Evolutionary conservation across 2,113 vertebrate species (phyloP).

Genomic region (Embiotoca jacksoni): DNA sequence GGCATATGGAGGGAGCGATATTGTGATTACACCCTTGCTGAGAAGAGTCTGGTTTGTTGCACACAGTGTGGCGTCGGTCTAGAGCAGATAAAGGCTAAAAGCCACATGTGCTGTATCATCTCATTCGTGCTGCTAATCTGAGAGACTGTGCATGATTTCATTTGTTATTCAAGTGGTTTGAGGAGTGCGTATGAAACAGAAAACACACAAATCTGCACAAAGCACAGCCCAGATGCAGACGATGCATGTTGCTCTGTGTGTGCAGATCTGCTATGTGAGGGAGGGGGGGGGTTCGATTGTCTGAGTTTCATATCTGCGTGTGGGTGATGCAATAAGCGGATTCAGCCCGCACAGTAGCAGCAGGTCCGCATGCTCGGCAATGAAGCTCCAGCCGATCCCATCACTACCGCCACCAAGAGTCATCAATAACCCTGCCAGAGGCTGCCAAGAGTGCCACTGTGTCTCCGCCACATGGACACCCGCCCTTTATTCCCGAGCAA

Average conservation of each 20-base stretch:
- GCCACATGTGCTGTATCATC: neutral
- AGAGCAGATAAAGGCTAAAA: neutral
- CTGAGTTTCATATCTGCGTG: neutral
- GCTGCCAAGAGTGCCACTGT: constrained; percentile 21
- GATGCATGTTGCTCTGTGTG: neutral
- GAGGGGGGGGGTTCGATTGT: neutral
- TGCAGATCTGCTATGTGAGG: neutral
- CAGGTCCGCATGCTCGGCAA: constrained; percentile 1
- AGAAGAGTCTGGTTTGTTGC: constrained; percentile 8
- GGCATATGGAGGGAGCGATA: neutral
- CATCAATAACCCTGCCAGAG: constrained; percentile 70
- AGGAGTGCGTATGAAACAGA: neutral
- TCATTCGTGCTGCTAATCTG: constrained; percentile 30
- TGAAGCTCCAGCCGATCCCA: constrained; percentile 24
- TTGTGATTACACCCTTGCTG: constrained; percentile 3
- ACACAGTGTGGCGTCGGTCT: constrained; percentile 4
- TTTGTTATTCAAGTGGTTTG: constrained; percentile 37
- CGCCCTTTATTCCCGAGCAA: constrained; percentile 43
- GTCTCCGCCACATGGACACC: constrained; percentile 38
- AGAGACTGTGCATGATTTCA: constrained; percentile 9
- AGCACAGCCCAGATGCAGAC: constrained; percentile 5
- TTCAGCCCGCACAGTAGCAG: constrained; percentile 24
- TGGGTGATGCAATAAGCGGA: constrained; percentile 34
- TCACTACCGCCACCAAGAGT: constrained; percentile 51
- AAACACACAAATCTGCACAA: neutral